Conservation (phyloP, 2,113 vertebrate genomes). For the Jacana jacana region DNA sequence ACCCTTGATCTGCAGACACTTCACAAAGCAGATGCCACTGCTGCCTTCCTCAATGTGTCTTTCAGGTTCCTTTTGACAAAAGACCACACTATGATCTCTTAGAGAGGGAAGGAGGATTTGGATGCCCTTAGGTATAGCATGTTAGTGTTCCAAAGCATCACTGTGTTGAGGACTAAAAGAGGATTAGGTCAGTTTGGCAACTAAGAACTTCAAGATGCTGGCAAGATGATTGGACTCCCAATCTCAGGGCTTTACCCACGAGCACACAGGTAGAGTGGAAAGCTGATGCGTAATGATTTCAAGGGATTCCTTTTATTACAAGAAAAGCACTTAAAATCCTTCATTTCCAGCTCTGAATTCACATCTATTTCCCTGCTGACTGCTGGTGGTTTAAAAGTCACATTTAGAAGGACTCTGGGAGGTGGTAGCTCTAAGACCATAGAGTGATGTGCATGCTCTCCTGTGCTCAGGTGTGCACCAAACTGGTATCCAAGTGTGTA, state of each 20-base stretch:
- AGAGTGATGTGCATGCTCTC: background rate
- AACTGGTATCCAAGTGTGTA: background rate
- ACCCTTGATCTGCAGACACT: background rate
- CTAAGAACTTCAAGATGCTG: background rate
- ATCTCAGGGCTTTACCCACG: background rate
- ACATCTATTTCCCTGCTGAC: background rate
- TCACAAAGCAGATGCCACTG: background rate
- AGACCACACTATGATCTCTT: background rate
- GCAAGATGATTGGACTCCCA: background rate
- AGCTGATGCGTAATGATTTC: background rate
- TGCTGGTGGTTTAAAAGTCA: background rate
- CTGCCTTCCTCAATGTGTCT: background rate
- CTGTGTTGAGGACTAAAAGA: background rate
- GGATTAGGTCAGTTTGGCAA: background rate
- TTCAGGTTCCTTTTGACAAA: background rate
- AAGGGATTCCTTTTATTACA: background rate
- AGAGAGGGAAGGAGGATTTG: background rate
- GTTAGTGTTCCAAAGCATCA: background rate
- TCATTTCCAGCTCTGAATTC: background rate
- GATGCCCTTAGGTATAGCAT: background rate
- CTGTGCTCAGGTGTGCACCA: background rate
- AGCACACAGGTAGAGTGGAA: background rate
- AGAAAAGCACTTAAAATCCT: background rate
- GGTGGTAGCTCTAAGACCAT: background rate
- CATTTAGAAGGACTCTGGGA: background rate